These are phyloP conservation scores for Aphrocallistes beatrix DNA, from an alignment of 37 sponge, comb jelly and placozoan genomes.

Conservation along the genomic window DNA sequence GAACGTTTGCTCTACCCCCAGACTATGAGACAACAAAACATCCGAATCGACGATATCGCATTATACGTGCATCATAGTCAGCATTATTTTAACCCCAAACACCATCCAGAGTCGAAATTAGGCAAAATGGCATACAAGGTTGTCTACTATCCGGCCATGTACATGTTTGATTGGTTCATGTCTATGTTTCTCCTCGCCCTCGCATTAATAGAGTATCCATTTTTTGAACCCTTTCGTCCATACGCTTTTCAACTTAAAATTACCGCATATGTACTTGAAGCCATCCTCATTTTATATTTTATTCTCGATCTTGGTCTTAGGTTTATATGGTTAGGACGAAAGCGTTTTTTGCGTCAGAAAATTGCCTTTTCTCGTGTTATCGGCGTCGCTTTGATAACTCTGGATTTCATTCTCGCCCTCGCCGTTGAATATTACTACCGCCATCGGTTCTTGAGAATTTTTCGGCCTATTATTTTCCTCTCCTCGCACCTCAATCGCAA, in stretches of 20 bases:
- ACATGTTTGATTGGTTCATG: neutral
- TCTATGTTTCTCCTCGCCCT: neutral
- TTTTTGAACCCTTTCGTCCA: neutral
- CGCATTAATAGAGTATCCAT: neutral
- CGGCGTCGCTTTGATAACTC: neutral
- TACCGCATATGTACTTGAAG: neutral
- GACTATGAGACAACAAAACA: neutral
- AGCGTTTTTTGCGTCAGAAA: slow-evolving; percentile 6
- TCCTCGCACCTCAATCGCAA: neutral
- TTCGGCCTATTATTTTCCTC: neutral
- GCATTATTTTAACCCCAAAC: neutral
- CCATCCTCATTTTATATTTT: neutral
- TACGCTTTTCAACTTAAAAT: neutral
- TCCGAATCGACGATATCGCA: neutral
- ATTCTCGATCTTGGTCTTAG: neutral
- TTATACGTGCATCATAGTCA: slow-evolving; percentile 8
- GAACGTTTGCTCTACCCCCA: neutral
- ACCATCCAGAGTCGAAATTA: neutral
- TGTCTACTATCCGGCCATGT: neutral
- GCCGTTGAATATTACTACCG: neutral
- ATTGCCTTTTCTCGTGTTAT: neutral
- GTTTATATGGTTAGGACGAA: neutral
- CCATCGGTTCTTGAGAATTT: slow-evolving; percentile 6
- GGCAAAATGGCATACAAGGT: neutral
- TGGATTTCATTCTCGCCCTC: neutral